Evolutionary conservation across 2,113 vertebrate species (phyloP), one percentile per base, ranked within the genome.

Genomic region (Tachysurus fulvidraco): DNA sequence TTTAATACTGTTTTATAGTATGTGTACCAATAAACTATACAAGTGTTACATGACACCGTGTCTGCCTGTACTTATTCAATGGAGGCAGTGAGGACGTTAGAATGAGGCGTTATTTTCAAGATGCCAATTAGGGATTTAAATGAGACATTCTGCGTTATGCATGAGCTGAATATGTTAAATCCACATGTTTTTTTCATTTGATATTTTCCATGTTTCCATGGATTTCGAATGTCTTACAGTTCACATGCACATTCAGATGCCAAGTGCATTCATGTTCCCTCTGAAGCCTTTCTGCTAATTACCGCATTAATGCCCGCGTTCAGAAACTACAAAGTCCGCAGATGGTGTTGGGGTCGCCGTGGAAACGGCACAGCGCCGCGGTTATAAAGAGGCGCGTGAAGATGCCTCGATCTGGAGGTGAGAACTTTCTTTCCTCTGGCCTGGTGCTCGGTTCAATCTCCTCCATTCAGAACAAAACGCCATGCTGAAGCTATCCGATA

Each of bases 1-100:
- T 96, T 96, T 96, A 96, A 95, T 96, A 96, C 95, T 94, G 94
- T 96, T 96, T 96, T 96, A 95, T 96, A 96, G 95, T 96, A 95
- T 93, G 94, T 96, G 95, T 96, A 93, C 91, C 94, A 96, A 95
- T 95, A 95, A 96, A 93, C 85, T 91, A 93, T 93, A 90, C 93
- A 94, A 92, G 92, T 94, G 93, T 93, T 93, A 93, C 93, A 94
- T 85, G 85, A 90, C 91, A 88, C 64, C n/a, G 64, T 85, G 28
- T 59, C 73, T 6, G 2, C 83, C 86, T 4, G 81, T 89, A 36
- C 21, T 64, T 54, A 23, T 36, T 78, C 59, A 36, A 17, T 25
- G 25, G n/a, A 67, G 17, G 54, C 17, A 52, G 21, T 80, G 17
- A 46, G 62, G 19, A 69, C 5, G 36, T 36, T 46, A 60, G 8